These are phyloP conservation scores for Lycocorax pyrrhopterus DNA, from an alignment of 2,113 vertebrate genomes.

Conservation along the genomic window DNA sequence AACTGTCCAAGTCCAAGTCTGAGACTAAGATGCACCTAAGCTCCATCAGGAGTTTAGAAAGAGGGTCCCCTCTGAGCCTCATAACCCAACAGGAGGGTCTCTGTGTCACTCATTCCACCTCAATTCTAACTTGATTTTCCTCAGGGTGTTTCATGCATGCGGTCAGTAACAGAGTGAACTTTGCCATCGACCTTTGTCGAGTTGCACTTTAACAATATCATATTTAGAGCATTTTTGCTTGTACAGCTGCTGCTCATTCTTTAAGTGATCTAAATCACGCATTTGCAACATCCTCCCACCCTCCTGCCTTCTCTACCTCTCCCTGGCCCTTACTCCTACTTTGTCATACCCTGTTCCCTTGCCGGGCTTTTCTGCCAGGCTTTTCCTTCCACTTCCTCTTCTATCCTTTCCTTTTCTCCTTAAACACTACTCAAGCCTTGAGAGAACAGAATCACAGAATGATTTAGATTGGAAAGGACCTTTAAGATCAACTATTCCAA, in stretches of 20 bases:
- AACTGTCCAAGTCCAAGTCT: neutral
- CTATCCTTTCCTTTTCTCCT: neutral
- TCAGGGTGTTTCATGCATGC: rapidly evolving
- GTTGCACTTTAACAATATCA: neutral
- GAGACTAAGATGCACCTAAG: neutral
- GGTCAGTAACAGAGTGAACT: neutral
- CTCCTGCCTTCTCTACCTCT: neutral
- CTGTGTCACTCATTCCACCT: neutral
- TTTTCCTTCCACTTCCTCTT: neutral
- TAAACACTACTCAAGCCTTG: neutral
- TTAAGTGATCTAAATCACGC: neutral
- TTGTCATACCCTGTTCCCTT: neutral
- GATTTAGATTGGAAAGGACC: neutral
- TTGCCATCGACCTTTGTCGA: neutral
- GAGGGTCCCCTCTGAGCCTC: neutral
- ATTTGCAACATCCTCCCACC: neutral
- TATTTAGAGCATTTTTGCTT: neutral
- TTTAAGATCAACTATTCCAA: neutral
- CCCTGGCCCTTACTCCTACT: neutral
- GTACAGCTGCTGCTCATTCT: neutral
- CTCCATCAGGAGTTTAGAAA: neutral
- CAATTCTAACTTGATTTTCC: neutral
- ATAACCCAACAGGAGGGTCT: neutral
- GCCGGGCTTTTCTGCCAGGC: neutral
- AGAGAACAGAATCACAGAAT: neutral